These are phyloP conservation scores for Perdix hodgsoniae DNA, from an alignment of 2,797 vertebrate genomes.

Conservation along the genomic window DNA sequence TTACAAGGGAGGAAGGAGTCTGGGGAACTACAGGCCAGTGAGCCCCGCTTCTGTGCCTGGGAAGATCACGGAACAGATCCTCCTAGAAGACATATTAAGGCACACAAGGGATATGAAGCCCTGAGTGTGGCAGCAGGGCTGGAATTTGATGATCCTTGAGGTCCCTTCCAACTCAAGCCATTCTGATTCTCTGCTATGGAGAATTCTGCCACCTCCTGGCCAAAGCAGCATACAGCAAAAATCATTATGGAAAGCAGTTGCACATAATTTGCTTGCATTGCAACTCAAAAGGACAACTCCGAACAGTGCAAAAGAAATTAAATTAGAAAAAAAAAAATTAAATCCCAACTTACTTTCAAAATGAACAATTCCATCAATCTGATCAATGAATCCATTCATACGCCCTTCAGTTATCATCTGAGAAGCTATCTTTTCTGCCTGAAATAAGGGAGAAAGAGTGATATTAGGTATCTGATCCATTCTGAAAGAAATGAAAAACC, in stretches of 20 bases:
- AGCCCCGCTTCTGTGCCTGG: too few species aligned
- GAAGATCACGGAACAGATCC: too few species aligned
- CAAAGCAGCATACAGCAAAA: fast-evolving
- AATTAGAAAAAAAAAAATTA: neutral
- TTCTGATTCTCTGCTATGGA: neutral
- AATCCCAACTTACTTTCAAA: constrained; percentile 93
- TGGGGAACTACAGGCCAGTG: too few species aligned
- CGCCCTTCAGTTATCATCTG: constrained; percentile 99
- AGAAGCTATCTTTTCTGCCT: constrained; percentile 99
- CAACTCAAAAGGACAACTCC: neutral
- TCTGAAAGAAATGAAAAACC: neutral
- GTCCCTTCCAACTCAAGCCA: too few species aligned
- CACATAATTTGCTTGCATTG: neutral
- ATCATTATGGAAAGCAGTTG: neutral
- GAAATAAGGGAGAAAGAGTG: neutral
- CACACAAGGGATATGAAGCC: too few species aligned
- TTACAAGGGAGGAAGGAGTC: too few species aligned
- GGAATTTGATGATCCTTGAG: too few species aligned
- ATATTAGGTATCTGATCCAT: neutral
- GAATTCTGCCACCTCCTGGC: constrained; percentile 8
- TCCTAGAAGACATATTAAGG: too few species aligned
- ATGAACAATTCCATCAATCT: constrained; percentile 98
- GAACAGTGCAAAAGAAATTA: neutral
- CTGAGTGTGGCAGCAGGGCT: too few species aligned
- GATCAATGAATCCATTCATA: constrained; percentile 99